Evolutionary conservation across 2,113 vertebrate species (phyloP).

Genomic region (Arothron firmamentum): DNA sequence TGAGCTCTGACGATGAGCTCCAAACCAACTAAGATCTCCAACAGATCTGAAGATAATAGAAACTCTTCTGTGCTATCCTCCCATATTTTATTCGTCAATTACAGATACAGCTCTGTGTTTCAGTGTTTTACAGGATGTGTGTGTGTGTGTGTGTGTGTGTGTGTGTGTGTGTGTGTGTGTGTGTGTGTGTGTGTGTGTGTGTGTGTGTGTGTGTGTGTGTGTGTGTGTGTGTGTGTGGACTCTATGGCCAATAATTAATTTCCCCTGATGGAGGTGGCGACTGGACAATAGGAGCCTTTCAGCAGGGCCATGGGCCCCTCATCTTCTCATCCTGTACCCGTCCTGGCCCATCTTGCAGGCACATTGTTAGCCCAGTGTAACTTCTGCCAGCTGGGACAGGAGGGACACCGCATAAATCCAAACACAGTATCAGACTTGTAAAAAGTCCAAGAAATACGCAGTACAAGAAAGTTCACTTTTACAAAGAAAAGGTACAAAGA

Average conservation of each 20-base stretch:
- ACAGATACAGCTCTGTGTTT: conserved; percentile 33
- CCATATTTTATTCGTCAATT: too few species aligned
- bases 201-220: too few species aligned
- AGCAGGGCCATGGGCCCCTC: conserved; percentile 68
- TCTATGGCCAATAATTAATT: conserved; percentile 95
- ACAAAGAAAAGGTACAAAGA: too few species aligned
- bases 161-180: too few species aligned
- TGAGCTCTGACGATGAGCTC: too few species aligned
- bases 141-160: too few species aligned
- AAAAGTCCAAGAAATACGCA: too few species aligned
- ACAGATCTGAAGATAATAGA: too few species aligned
- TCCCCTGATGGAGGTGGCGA: conserved; percentile 83
- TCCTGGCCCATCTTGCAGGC: conserved; percentile 79
- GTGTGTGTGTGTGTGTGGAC: conserved; percentile 25
- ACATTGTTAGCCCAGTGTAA: conserved; percentile 88
- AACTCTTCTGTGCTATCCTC: too few species aligned
- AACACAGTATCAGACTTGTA: conserved; percentile 58
- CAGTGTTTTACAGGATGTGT: conserved; percentile 37
- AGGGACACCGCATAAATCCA: conserved; percentile 71
- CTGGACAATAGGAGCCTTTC: conserved; percentile 91
- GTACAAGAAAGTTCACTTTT: too few species aligned
- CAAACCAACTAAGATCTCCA: too few species aligned
- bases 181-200: too few species aligned
- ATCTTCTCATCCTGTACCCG: conserved; percentile 50
- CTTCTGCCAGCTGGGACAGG: conserved; percentile 90